Evolutionary conservation across 2,797 vertebrate genomes (phyloP).

Genomic region (Scarus forsteni): DNA sequence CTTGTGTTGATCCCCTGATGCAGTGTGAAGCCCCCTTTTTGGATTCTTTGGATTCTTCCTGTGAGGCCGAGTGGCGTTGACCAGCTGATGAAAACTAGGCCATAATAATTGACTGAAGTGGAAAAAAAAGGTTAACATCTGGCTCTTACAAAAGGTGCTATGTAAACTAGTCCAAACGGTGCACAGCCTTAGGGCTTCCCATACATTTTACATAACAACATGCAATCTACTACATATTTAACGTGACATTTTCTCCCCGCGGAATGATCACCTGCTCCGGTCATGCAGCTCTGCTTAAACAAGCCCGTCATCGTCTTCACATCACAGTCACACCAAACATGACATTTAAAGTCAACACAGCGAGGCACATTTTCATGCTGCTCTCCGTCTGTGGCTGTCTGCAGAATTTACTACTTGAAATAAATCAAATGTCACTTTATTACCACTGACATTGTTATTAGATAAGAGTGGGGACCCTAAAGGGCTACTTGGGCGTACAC

Average conservation of each 20-base stretch:
- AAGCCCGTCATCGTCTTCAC: slow-evolving; percentile 20
- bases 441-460: no score
- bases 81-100: slow-evolving; percentile 59
- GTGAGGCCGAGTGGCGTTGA: slow-evolving; percentile 41
- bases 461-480: no score
- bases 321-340: slow-evolving; percentile 26
- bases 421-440: background rate
- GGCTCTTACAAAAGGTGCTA: slow-evolving; percentile 57
- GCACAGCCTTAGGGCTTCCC: slow-evolving; percentile 50
- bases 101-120: slow-evolving; percentile 40
- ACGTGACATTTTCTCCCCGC: slow-evolving; percentile 45
- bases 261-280: slow-evolving; percentile 22
- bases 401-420: slow-evolving; percentile 16
- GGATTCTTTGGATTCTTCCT: slow-evolving; percentile 40
- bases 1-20: slow-evolving; percentile 58
- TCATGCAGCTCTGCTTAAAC: slow-evolving; percentile 41
- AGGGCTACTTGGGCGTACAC: no score
- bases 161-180: slow-evolving; percentile 49
- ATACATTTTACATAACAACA: slow-evolving; percentile 79
- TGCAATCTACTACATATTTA: slow-evolving; percentile 69
- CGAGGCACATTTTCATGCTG: slow-evolving; percentile 12
- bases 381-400: slow-evolving; percentile 7
- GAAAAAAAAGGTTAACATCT: slow-evolving; percentile 69
- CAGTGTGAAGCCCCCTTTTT: slow-evolving; percentile 41
- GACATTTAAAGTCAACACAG: slow-evolving; percentile 55